Evolutionary conservation across 2,888 invertebrate species (phyloP).

Genomic region (Omphaloscelis lunosa): DNA sequence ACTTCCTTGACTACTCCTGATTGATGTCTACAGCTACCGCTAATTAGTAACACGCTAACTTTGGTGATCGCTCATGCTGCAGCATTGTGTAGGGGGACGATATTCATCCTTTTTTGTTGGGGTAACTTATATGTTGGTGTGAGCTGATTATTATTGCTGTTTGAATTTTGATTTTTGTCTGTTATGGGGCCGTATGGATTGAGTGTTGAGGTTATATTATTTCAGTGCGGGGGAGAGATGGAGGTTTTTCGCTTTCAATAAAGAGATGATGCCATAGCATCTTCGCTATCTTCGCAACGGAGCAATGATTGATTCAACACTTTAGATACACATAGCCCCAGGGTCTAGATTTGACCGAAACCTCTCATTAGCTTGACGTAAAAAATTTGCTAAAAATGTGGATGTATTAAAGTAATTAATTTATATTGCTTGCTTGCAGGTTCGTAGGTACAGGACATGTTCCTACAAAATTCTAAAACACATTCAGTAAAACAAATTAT

Average conservation of each 20-base stretch:
- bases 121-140: slow-evolving; percentile 12
- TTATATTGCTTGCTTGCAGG: not conserved
- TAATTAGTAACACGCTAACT: slow-evolving; percentile 58
- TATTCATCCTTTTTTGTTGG: slow-evolving; percentile 26
- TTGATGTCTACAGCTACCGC: slow-evolving; percentile 37
- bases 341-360: not conserved
- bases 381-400: not conserved
- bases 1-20: slow-evolving; percentile 28
- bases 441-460: too few species aligned
- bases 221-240: not conserved
- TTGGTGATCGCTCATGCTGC: slow-evolving; percentile 49
- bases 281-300: not conserved
- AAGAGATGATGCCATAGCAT: too few species aligned
- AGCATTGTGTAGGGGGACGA: slow-evolving; percentile 21
- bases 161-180: slow-evolving; percentile 10
- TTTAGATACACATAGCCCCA: too few species aligned
- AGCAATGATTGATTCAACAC: not conserved
- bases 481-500: slow-evolving; percentile 17
- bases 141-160: slow-evolving; percentile 25
- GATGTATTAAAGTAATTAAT: not conserved
- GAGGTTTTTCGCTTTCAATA: too few species aligned
- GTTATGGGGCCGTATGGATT: not conserved
- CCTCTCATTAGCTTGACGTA: not conserved
- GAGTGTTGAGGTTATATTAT: not conserved
- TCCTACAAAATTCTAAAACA: not conserved